These are phyloP conservation scores for Meloe dianella DNA, from an alignment of 2,888 invertebrate genomes.

Conservation along the genomic window DNA sequence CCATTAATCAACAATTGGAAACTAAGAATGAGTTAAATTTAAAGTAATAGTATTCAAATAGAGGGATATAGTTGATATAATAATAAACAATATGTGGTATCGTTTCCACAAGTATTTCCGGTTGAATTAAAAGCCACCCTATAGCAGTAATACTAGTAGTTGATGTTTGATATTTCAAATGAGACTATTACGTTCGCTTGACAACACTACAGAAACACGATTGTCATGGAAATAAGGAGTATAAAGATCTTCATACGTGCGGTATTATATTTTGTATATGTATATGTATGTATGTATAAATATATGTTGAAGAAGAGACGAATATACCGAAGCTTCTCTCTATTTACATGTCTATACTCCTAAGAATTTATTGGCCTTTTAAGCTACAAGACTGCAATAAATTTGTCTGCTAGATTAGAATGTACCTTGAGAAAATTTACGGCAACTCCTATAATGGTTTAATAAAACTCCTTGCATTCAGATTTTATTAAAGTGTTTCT, in stretches of 20 bases:
- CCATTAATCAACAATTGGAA: not conserved
- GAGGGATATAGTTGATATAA: not conserved
- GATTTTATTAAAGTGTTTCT: constrained; percentile 35
- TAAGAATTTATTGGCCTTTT: constrained; percentile 47
- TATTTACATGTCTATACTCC: constrained; percentile 53
- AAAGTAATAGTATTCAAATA: not conserved
- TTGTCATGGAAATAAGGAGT: constrained; percentile 43
- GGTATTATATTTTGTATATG: not conserved
- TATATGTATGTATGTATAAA: not conserved
- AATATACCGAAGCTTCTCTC: constrained; percentile 39
- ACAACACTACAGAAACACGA: constrained; percentile 30
- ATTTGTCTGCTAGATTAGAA: constrained; percentile 53
- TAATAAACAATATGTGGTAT: constrained; percentile 9
- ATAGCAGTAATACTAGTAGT: not conserved
- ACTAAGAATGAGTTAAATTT: too few species aligned
- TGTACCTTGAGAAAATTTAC: constrained; percentile 53
- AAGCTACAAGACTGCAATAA: constrained; percentile 51
- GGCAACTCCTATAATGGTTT: constrained; percentile 43
- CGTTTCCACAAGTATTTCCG: constrained; percentile 5
- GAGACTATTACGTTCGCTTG: constrained; percentile 17
- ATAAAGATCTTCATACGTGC: constrained; percentile 34
- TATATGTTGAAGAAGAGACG: constrained; percentile 23
- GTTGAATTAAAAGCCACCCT: constrained; percentile 11
- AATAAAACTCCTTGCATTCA: constrained; percentile 38
- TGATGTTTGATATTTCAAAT: constrained; percentile 11